Evolutionary conservation across 2,797 vertebrate genomes (phyloP).

Genomic region (Clarias laeviceps): DNA sequence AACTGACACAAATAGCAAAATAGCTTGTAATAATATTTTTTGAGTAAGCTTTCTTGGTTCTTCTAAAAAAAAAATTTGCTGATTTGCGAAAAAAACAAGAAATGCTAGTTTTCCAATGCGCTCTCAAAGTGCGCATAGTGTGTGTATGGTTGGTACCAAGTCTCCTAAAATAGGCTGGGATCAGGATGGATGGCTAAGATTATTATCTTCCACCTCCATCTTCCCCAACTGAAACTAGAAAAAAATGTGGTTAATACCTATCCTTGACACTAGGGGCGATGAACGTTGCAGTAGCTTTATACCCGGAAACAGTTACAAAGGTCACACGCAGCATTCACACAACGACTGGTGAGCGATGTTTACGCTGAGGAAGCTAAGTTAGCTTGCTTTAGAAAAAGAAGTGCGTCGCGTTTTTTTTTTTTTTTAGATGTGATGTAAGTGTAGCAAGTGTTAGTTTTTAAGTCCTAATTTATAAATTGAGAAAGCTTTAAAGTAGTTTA

Average conservation of each 20-base stretch:
- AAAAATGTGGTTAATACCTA: not conserved
- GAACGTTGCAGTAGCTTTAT: too few relatives aligned
- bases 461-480: not conserved
- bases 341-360: slow-evolving; percentile 27
- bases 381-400: not conserved
- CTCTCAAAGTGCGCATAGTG: too few relatives aligned
- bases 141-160: too few relatives aligned
- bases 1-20: too few relatives aligned
- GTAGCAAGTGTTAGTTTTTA: not conserved
- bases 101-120: too few relatives aligned
- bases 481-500: not conserved
- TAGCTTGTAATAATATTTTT: too few relatives aligned
- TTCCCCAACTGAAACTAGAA: not conserved
- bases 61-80: too few relatives aligned
- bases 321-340: not conserved
- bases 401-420: not conserved
- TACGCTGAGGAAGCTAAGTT: not conserved
- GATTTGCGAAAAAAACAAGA: too few relatives aligned
- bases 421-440: not conserved
- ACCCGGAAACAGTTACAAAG: slow-evolving; percentile 1
- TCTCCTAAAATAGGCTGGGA: too few relatives aligned
- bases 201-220: too few relatives aligned
- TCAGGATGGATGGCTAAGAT: too few relatives aligned
- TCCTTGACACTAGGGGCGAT: slow-evolving; percentile 14
- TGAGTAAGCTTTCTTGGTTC: too few relatives aligned